Percentiles rank a stretch among this genome's conserved stretches.
These are phyloP conservation scores for Phorcus lineatus DNA, from an alignment of 2,888 invertebrate species.

Conservation along the genomic window DNA sequence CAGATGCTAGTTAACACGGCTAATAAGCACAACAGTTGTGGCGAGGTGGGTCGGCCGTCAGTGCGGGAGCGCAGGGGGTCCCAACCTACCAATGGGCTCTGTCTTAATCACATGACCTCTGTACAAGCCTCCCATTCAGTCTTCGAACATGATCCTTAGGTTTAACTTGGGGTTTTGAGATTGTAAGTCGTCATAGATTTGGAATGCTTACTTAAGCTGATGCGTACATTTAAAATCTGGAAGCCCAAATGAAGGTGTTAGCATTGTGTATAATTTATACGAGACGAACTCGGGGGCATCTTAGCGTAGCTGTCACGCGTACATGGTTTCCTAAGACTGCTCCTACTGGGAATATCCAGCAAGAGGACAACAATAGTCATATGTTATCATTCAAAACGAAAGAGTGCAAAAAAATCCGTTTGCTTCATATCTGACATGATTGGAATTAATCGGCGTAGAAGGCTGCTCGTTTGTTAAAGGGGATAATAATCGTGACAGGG, in stretches of 20 bases:
- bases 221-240: slow-evolving; percentile 1
- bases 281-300: not conserved
- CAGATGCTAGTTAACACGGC: not conserved
- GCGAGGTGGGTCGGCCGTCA: no score
- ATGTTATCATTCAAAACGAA: no score
- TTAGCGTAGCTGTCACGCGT: not conserved
- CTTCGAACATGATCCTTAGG: not conserved
- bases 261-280: not conserved
- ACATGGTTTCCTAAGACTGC: no score
- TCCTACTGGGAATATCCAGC: no score
- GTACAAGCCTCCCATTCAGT: not conserved
- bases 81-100: not conserved
- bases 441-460: no score
- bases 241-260: not conserved
- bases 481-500: no score
- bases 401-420: no score
- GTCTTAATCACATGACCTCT: not conserved
- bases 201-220: slow-evolving; percentile 7
- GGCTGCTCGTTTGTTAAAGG: no score
- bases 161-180: not conserved
- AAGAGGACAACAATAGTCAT: no score
- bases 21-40: not conserved
- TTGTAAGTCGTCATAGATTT: not conserved
- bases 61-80: not conserved
- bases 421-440: no score